A percentile compares a stretch with the other conserved stretches of the same genome.
phyloP scores from a whole-genome alignment of 2,797 vertebrate genomes.

The Pangasius sanitwongsei region DNA sequence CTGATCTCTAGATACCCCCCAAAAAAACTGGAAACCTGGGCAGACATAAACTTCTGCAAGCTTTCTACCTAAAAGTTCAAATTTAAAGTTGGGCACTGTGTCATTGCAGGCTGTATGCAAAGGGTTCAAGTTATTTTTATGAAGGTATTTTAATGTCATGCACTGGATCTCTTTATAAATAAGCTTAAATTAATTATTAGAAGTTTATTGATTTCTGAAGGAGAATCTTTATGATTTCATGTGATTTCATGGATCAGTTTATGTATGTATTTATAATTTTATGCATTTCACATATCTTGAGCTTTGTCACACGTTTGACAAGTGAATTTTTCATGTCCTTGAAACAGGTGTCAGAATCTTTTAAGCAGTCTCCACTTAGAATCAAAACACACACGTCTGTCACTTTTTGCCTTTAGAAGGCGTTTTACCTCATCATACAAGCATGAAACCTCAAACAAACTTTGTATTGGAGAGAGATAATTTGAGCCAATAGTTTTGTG shows the following conservation, averaged over 20 bases:
- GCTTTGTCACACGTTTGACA: not conserved
- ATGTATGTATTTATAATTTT: too few species aligned
- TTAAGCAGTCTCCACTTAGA: not conserved
- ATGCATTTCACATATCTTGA: not conserved
- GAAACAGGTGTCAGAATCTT: not conserved
- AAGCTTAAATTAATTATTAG: not conserved
- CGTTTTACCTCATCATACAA: not conserved
- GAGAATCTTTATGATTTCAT: not conserved
- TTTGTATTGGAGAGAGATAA: not conserved
- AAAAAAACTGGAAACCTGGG: constrained; percentile 22
- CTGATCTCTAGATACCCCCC: constrained; percentile 18
- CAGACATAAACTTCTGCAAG: constrained; percentile 15
- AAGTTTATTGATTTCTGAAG: not conserved
- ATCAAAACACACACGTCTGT: not conserved
- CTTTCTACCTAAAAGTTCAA: not conserved
- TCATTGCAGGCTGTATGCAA: not conserved
- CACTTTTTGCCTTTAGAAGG: not conserved
- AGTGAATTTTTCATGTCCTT: not conserved
- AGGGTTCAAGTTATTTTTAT: not conserved
- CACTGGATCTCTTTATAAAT: not conserved
- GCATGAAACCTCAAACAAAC: not conserved
- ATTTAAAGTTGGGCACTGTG: not conserved
- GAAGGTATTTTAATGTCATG: not conserved
- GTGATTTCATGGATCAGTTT: not conserved
- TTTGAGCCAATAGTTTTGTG: constrained; percentile 14